Conservation (phyloP, 1,140 invertebrate genomes). For the Drosophila ohnishii region DNA sequence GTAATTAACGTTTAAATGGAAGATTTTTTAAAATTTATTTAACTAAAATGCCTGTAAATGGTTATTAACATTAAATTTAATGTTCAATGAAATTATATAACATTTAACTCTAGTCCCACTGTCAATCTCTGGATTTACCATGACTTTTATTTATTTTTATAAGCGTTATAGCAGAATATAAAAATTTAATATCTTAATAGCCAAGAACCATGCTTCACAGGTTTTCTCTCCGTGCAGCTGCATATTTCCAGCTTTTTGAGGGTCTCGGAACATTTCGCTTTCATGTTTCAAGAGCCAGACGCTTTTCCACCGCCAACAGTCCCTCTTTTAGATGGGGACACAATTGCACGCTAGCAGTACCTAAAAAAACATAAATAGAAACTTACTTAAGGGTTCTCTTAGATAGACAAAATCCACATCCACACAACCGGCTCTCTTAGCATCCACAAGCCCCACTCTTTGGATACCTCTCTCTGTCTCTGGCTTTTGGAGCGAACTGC, state of each 20-base stretch:
- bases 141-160: too few species aligned
- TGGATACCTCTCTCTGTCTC: conserved; percentile 6
- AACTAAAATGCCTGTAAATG: too few species aligned
- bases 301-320: conserved; percentile 4
- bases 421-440: conserved; percentile 55
- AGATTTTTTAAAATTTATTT: too few species aligned
- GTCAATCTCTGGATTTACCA: too few species aligned
- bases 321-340: conserved; percentile 25
- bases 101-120: too few species aligned
- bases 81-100: too few species aligned
- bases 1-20: too few species aligned
- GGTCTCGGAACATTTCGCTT: conserved; percentile 50
- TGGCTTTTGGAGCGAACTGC: conserved; percentile 51
- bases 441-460: conserved; percentile 39
- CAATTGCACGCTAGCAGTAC: conserved; percentile 37
- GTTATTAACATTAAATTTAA: too few species aligned
- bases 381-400: conserved; percentile 33
- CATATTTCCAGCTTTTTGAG: conserved; percentile 32
- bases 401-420: conserved; percentile 64
- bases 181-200: too few species aligned
- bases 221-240: conserved; percentile 1
- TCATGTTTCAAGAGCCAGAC: conserved; percentile 54
- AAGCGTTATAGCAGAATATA: too few species aligned
- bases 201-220: too few species aligned
- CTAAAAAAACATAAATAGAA: conserved; percentile 39